phyloP scores from a whole-genome alignment of 1,140 invertebrate genomes.

The Aphaenogaster ashmeadi region DNA sequence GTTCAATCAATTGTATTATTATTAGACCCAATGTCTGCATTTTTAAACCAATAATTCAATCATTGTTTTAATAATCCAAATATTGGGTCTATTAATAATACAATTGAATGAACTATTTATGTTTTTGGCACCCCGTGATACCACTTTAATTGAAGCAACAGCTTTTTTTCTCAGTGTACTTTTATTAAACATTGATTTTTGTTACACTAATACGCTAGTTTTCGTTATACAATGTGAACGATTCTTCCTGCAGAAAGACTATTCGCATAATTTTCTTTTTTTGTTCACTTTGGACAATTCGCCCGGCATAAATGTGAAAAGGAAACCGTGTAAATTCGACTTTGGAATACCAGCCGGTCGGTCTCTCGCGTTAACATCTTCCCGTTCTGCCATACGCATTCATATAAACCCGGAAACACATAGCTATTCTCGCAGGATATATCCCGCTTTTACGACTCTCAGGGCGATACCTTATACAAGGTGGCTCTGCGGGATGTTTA shows the following conservation, averaged over 20 bases:
- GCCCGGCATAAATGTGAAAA: neutral
- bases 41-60: no score
- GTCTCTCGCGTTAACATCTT: slow-evolving; percentile 46
- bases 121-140: no score
- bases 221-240: neutral
- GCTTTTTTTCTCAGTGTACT: no score
- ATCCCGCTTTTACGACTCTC: slow-evolving; percentile 44
- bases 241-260: neutral
- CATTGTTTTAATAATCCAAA: no score
- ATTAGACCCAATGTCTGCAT: no score
- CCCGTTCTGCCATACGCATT: slow-evolving; percentile 6
- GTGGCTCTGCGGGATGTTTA: slow-evolving; percentile 21
- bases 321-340: slow-evolving; percentile 25
- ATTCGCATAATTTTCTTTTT: neutral
- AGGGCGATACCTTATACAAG: slow-evolving; percentile 36
- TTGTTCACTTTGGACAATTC: neutral
- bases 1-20: no score
- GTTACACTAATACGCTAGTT: neutral
- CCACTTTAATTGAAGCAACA: no score
- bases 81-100: no score
- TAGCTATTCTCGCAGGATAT: slow-evolving; percentile 46
- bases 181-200: neutral
- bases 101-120: no score
- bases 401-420: slow-evolving; percentile 49
- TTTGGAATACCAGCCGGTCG: neutral